Conservation (phyloP, 1,140 invertebrate species). For the Apis laboriosa region DNA sequence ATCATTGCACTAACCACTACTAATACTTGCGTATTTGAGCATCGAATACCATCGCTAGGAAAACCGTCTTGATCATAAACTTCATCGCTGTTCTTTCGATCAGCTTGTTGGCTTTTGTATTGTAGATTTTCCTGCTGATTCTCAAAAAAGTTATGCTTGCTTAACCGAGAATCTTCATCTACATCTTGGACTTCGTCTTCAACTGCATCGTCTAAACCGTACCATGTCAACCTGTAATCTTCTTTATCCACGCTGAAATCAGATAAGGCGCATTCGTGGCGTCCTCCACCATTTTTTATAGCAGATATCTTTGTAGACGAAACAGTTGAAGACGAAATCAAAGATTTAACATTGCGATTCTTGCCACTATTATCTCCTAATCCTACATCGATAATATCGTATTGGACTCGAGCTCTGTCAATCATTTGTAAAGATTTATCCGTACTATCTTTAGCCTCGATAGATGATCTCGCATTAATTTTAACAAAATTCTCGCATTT, state of each 20-base stretch:
- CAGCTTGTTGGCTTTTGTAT: background rate
- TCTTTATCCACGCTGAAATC: conserved; percentile 60
- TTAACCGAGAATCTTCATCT: background rate
- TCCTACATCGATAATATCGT: conserved; percentile 7
- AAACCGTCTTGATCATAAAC: background rate
- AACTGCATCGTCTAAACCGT: conserved; percentile 30
- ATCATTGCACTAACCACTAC: conserved; percentile 41
- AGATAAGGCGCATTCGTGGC: conserved; percentile 54
- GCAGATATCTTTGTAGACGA: conserved; percentile 16
- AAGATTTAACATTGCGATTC: conserved; percentile 14
- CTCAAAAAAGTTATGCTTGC: background rate
- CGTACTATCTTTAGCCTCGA: background rate
- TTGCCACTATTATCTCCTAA: background rate
- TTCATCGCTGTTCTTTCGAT: conserved; percentile 1
- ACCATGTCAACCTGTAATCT: conserved; percentile 55
- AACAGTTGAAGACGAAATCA: conserved; percentile 27
- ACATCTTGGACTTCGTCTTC: conserved; percentile 1
- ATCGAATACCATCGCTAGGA: conserved; percentile 5
- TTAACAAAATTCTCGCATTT: background rate
- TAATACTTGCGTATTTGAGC: conserved; percentile 30
- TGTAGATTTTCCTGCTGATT: background rate
- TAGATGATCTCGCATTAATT: background rate
- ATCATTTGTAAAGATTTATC: background rate
- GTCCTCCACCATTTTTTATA: conserved; percentile 38
- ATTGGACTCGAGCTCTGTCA: background rate